Percentiles rank a stretch among this genome's conserved stretches.
Evolutionary conservation across 1,140 invertebrate genomes (phyloP).

Genomic region (Lepidurus couesii): DNA sequence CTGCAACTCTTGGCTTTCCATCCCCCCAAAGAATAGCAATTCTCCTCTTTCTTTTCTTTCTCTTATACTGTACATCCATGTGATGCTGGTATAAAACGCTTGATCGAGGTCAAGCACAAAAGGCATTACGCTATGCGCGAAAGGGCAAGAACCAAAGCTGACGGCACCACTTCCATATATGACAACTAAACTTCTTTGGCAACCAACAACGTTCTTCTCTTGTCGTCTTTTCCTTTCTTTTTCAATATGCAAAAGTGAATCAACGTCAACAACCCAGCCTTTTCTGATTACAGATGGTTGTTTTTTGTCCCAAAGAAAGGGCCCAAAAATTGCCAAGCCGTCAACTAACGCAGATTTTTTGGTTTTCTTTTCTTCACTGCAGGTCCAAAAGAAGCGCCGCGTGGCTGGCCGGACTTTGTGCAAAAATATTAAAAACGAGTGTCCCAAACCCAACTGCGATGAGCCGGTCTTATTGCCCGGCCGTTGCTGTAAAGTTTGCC

Average conservation of each 20-base stretch:
- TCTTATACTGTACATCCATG: slow-evolving; percentile 8
- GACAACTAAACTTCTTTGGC: not conserved
- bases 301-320: not conserved
- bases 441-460: slow-evolving; percentile 74
- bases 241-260: slow-evolving; percentile 23
- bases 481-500: slow-evolving; percentile 83
- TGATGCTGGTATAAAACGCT: slow-evolving; percentile 4
- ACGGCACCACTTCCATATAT: slow-evolving; percentile 21
- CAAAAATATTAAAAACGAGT: slow-evolving; percentile 82
- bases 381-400: slow-evolving; percentile 82
- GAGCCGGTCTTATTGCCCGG: slow-evolving; percentile 77
- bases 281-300: slow-evolving; percentile 5
- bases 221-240: slow-evolving; percentile 23
- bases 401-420: slow-evolving; percentile 78
- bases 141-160: not conserved
- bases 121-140: not conserved
- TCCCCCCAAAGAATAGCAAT: slow-evolving; percentile 14
- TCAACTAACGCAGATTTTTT: not conserved
- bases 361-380: slow-evolving; percentile 42
- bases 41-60: slow-evolving; percentile 11
- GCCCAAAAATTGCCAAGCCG: not conserved
- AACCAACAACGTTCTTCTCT: slow-evolving; percentile 17
- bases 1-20: not conserved
- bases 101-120: slow-evolving; percentile 21
- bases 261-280: slow-evolving; percentile 2